Base-by-base conservation (phyloP, 1,140 invertebrate genomes). In the Bacillus rossius region DNA sequence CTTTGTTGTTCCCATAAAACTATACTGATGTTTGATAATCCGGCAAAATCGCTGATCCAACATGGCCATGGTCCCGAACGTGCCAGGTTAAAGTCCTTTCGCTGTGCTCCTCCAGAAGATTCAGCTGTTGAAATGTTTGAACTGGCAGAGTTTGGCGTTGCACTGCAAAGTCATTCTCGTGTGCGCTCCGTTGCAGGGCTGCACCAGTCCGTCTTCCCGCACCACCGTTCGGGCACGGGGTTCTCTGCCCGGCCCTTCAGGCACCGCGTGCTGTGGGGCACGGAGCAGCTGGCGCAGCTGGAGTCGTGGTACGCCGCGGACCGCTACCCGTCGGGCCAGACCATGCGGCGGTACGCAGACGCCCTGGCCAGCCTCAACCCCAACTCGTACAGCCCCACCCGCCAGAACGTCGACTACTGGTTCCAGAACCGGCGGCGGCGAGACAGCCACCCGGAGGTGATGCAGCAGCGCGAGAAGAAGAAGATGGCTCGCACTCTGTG, bases 361-460 rank as follows among this genome's bases (percentile, higher is more conserved):
- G 41, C 49, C 10, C 20, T 61, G 50, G 49, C 49, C 41, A 19
- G 23, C 34, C 40, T 54, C 23, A 40, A 23, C 2, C 57, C 57
- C 7, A 57, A 25, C 34, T 41, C 45, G 14, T 34, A 47, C 14
- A 48, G 45, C 23, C 59, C 59, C n/a, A 62, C 57, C 2, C 25
- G 57, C 0, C 61, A 62, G 38, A 62, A 62, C 45, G 61, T 62
- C 16, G 57, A 59, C 22, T 60, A 62, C 23, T 62, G 61, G 61
- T 62, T 62, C 51, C 61, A 62, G 57, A 62, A 62, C 25, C 25
- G 59, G 8, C 41, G 59, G 16, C 23, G 59, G 3, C 55, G 56
- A 29, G 59, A 60, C 40, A 55, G 47, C 20, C 59, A 60, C 17
- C 59, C 59, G 7, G 59, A 60, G 34, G 54, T 60, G 1, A 25